Percentiles rank a stretch among this genome's conserved stretches.
Evolutionary conservation across 1,140 invertebrate species (phyloP).

Genomic region (Dufourea novaeangliae): DNA sequence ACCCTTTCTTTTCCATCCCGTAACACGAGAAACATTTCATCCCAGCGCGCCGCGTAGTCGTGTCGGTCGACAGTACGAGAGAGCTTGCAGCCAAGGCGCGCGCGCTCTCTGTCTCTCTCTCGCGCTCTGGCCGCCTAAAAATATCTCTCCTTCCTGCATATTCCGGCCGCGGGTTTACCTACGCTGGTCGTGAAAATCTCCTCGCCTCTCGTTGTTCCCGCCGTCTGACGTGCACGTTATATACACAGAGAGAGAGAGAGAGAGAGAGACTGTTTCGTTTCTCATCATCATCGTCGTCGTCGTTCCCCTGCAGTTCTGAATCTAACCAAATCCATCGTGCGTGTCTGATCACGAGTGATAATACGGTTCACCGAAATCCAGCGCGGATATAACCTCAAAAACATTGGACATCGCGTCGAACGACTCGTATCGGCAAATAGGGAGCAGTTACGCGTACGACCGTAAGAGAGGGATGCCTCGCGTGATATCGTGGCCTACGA

Average conservation of each 20-base stretch:
- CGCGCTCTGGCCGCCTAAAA: constrained; percentile 50
- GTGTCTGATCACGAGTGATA: too few species aligned
- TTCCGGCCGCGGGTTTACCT: constrained; percentile 42
- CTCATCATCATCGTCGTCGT: too few species aligned
- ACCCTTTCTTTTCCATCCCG: constrained; percentile 37
- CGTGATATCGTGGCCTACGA: not conserved
- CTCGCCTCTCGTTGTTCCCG: constrained; percentile 18
- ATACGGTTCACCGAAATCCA: too few species aligned
- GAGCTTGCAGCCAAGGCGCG: constrained; percentile 48
- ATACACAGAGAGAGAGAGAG: not conserved
- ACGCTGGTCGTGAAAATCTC: constrained; percentile 9
- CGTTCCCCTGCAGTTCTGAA: too few species aligned
- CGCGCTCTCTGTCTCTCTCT: too few species aligned
- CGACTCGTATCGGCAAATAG: too few species aligned
- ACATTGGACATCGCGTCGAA: too few species aligned
- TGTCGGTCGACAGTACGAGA: constrained; percentile 16
- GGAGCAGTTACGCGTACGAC: too few species aligned
- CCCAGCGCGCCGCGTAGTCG: constrained; percentile 8
- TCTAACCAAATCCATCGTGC: too few species aligned
- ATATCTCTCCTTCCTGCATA: constrained; percentile 54
- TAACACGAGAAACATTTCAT: constrained; percentile 57
- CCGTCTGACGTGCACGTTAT: not conserved
- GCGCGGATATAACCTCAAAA: too few species aligned
- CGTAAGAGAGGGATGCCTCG: constrained; percentile 12
- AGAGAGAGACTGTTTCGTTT: too few species aligned